These are phyloP conservation scores for Danio albolineatus DNA, from an alignment of 2,797 vertebrate genomes.

Conservation along the genomic window DNA sequence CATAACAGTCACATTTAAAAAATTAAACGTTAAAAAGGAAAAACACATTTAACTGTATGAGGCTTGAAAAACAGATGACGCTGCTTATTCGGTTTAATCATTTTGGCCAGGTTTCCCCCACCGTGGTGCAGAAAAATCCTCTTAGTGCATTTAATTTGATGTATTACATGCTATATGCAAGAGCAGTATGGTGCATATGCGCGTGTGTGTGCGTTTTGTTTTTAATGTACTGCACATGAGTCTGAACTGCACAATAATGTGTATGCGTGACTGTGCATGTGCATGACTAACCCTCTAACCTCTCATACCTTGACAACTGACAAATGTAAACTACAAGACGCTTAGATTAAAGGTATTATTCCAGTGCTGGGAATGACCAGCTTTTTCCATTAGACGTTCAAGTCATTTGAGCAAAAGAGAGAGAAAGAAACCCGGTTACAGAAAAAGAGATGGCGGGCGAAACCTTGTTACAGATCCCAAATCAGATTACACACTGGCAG, in stretches of 20 bases:
- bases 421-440: constrained; percentile 19
- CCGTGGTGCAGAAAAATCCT: constrained; percentile 31
- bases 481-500: constrained; percentile 83
- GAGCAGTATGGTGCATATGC: constrained; percentile 6
- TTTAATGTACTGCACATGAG: constrained; percentile 55
- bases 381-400: constrained; percentile 63
- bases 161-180: constrained; percentile 43
- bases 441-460: constrained; percentile 63
- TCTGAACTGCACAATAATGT: constrained; percentile 27
- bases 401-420: constrained; percentile 14
- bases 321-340: constrained; percentile 80
- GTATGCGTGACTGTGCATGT: constrained; percentile 2
- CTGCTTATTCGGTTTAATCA: constrained; percentile 41
- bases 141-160: constrained; percentile 47
- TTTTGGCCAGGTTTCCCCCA: constrained; percentile 21
- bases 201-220: constrained; percentile 36
- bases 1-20: constrained; percentile 17
- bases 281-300: constrained; percentile 29
- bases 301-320: constrained; percentile 75
- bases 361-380: constrained; percentile 74
- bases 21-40: constrained; percentile 10
- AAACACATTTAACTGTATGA: constrained; percentile 32
- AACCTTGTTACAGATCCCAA: constrained; percentile 83
- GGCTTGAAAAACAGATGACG: constrained; percentile 43
- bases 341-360: constrained; percentile 84